Conservation (phyloP, 2,888 invertebrate species). For the Drosophila buzzatii region DNA sequence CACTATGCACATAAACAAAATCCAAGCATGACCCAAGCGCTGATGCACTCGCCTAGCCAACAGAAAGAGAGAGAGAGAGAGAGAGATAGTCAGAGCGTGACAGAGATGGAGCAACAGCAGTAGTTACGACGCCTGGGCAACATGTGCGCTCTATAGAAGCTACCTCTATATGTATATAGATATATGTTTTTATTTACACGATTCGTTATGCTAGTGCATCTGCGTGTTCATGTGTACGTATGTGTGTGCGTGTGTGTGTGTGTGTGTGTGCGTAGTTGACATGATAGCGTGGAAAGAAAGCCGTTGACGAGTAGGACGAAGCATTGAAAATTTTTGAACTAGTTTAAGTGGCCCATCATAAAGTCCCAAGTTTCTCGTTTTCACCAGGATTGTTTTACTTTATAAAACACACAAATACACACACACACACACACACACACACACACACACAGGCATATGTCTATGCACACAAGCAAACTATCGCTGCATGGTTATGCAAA, state of each 20-base stretch:
- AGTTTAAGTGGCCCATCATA: conserved; percentile 81
- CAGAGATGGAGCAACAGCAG: background rate
- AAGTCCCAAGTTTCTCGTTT: conserved; percentile 81
- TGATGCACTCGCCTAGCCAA: conserved; percentile 29
- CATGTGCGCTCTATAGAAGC: conserved; percentile 28
- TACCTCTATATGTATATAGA: conserved; percentile 32
- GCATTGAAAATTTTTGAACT: conserved; percentile 78
- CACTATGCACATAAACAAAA: conserved; percentile 75
- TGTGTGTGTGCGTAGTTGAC: conserved; percentile 65
- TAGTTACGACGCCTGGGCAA: conserved; percentile 27
- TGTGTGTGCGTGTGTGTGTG: conserved; percentile 36
- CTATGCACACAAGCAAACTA: conserved; percentile 51
- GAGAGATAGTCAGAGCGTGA: background rate
- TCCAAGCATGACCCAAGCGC: conserved; percentile 46
- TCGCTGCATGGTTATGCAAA: conserved; percentile 79
- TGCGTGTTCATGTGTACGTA: conserved; percentile 22
- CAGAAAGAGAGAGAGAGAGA: background rate
- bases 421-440: conserved; percentile 27
- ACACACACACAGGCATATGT: conserved; percentile 14
- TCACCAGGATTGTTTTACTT: conserved; percentile 82
- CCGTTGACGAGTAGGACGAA: conserved; percentile 67
- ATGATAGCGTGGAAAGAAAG: conserved; percentile 70
- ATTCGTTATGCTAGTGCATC: conserved; percentile 52
- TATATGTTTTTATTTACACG: conserved; percentile 75
- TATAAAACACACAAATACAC: conserved; percentile 67